Evolutionary conservation across 1,140 invertebrate genomes (phyloP), one percentile per base, ranked within the genome.

Genomic region (Steinernema feltiae): DNA sequence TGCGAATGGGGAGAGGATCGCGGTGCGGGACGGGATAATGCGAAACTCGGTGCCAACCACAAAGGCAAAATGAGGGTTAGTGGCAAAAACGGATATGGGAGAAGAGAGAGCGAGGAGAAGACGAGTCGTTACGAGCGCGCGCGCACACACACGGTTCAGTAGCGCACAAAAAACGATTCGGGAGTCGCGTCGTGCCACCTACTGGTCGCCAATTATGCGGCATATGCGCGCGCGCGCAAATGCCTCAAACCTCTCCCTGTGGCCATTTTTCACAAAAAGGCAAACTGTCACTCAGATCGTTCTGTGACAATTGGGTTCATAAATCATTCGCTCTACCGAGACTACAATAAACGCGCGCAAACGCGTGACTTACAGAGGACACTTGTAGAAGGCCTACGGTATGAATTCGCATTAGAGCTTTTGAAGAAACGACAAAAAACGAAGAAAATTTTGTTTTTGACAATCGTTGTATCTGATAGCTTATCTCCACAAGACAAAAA

Each of bases 1-100:
- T 18, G 7, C 35, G 35, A n/a, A n/a, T 18, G 35, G 53, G 53
- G 53, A 63, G 53, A 63, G 53, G 53, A 21, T 63, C 53, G 41
- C n/a, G 7, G 41, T 46, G n/a, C 41, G 53, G 53, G 7, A 21
- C 53, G 53, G 53, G 53, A 63, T 63, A 63, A 63, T 63, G 53
- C 53, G 24, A 63, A 63, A 63, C 53, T 63, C 53, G 53, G 53
- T 63, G 53, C 53, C 53, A 63, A 63, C 53, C 53, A 63, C 53
- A 21, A 27, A 63, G 53, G 53, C 53, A 63, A 63, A 15, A 63
- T 63, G 53, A 63, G 53, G 53, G 53, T 63, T 63, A 17, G 53
- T 7, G 12, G 53, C 53, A 63, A 63, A 63, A 63, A 63, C 53
- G 53, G 53, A 63, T 63, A 63, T 63, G 53, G 53, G 53, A 63